Evolutionary conservation across 2,797 vertebrate species (phyloP), one percentile per base, ranked within the genome.

Genomic region (Botia kubotai): DNA sequence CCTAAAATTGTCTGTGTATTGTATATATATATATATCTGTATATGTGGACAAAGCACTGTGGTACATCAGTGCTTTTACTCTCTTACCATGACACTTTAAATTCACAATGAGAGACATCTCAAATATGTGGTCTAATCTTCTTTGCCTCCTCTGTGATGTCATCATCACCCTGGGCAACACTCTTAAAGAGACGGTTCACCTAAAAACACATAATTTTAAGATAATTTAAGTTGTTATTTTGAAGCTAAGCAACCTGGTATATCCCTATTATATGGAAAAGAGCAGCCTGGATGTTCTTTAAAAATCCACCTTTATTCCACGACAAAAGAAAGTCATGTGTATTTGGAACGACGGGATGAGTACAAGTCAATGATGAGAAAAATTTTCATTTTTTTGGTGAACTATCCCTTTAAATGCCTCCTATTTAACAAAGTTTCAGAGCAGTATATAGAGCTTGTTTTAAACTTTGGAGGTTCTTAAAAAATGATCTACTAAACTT

Each of bases 401-500:
- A 62, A 14, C 12, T 26, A 62, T 62, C 14, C 19, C 10, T 17
- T 23, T 60, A 23, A 80, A 77, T 57, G 66, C 60, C 75, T 66
- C 23, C 29, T 62, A 71, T 78, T 43, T 11, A 48, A 60, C 66
- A 50, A 80, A 74, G 57, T 81, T 81, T 70, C 63, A 75, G 39
- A 67, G 57, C 66, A 48, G 71, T 63, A 52, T 46, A n/a, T 48
- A 65, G 23, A 65, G 43, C 57, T 68, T 14, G 62, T 75, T 17
- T 73, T 48, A 60, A 75, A 75, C 33, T 50, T 75, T 65, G 57
- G 55, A 77, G 71, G 46, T 82, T 77, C 57, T 75, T 80, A 82
- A 79, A 84, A 82, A 83, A 83, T 72, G 76, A 82, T 78, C 70
- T 66, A 77, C 66, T 80, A 43, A 83, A 71, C 52, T 80, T 60